Conservation (phyloP, 2,888 invertebrate genomes). For the Patella caerulea region DNA sequence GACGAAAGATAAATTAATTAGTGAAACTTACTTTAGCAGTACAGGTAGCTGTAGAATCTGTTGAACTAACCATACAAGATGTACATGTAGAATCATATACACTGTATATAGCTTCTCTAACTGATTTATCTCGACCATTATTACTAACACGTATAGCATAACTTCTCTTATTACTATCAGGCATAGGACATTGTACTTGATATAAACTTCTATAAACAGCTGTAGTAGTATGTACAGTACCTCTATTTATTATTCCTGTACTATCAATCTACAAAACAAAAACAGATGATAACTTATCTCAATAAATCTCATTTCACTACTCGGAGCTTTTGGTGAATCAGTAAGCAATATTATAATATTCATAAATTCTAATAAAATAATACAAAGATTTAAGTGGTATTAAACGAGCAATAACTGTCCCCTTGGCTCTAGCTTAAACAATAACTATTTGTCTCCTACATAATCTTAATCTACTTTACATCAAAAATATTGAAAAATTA, state of each 20-base stretch:
- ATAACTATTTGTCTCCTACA: too few species aligned
- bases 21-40: slow-evolving; percentile 30
- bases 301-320: too few species aligned
- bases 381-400: too few species aligned
- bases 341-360: too few species aligned
- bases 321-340: too few species aligned
- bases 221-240: neutral
- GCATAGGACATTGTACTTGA: slow-evolving; percentile 36
- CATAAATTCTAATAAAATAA: too few species aligned
- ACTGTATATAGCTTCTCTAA: slow-evolving; percentile 30
- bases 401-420: too few species aligned
- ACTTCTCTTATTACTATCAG: slow-evolving; percentile 29
- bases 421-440: too few species aligned
- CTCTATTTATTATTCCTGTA: slow-evolving; percentile 21
- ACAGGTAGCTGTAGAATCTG: slow-evolving; percentile 32
- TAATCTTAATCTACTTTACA: too few species aligned
- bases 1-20: too few species aligned
- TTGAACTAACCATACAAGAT: slow-evolving; percentile 28
- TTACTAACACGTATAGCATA: slow-evolving; percentile 41
- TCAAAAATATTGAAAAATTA: too few species aligned
- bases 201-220: slow-evolving; percentile 33
- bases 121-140: slow-evolving; percentile 26
- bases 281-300: too few species aligned
- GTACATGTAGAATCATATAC: slow-evolving; percentile 37
- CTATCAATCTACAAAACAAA: slow-evolving; percentile 26